A percentile compares a stretch with the other conserved stretches of the same genome.
Evolutionary conservation across 2,113 vertebrate species (phyloP).

Genomic region (Nicator chloris): DNA sequence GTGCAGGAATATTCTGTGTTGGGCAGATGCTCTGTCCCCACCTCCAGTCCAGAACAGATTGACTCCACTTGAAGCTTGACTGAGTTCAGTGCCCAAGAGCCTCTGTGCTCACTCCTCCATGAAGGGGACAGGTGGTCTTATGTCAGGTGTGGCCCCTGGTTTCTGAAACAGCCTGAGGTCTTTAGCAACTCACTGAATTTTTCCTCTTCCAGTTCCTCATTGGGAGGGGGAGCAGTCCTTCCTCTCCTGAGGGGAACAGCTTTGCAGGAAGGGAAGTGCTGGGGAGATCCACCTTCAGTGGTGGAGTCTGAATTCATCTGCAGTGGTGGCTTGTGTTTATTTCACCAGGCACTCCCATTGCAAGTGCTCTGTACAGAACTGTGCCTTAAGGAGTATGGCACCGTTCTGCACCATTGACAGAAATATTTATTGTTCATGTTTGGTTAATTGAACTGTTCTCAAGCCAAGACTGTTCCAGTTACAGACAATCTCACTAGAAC

Average conservation of each 20-base stretch:
- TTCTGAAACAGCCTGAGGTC: not conserved
- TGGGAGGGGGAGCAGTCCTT: not conserved
- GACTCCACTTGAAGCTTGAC: not conserved
- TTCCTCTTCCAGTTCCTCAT: not conserved
- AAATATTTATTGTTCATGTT: not conserved
- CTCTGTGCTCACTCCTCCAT: not conserved
- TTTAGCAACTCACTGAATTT: not conserved
- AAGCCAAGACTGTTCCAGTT: not conserved
- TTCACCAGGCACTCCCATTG: not conserved
- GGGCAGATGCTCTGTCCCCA: not conserved
- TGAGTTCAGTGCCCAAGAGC: not conserved
- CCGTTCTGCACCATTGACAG: not conserved
- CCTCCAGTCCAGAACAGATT: not conserved
- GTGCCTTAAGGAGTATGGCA: not conserved
- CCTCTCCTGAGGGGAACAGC: not conserved
- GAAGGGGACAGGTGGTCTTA: not conserved
- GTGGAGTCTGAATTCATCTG: not conserved
- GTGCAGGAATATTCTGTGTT: not conserved
- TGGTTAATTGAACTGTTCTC: not conserved
- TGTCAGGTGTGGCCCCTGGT: not conserved
- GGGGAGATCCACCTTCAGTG: not conserved
- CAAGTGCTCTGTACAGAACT: not conserved
- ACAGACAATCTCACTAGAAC: not conserved
- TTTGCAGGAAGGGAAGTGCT: not conserved
- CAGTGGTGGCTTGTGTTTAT: not conserved